Conservation (phyloP, 2,797 vertebrate species). For the Aotus griseimembra region DNA sequence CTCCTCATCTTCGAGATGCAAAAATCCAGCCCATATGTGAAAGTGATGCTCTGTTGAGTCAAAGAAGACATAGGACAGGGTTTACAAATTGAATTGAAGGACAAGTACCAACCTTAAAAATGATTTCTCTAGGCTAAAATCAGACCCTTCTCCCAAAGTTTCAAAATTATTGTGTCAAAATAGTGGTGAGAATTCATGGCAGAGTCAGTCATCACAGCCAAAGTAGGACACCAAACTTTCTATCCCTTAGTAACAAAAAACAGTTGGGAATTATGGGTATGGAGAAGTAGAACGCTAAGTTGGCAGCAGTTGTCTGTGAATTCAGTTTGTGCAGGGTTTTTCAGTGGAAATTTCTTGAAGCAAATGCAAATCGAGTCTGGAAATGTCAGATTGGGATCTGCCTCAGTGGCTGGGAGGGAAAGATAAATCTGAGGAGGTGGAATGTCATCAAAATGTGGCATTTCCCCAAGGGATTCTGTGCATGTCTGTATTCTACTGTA, state of each 20-base stretch:
- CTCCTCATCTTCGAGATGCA: conserved; percentile 75
- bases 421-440: not conserved
- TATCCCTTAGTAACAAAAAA: not conserved
- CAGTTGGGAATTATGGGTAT: not conserved
- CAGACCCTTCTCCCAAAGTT: not conserved
- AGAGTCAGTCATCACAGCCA: not conserved
- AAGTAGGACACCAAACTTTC: not conserved
- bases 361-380: not conserved
- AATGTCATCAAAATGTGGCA: not conserved
- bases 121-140: conserved; percentile 36
- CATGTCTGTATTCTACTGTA: not conserved
- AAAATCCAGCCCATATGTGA: conserved; percentile 63
- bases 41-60: conserved; percentile 73
- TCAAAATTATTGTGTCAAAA: not conserved
- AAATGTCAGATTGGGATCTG: not conserved
- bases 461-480: not conserved
- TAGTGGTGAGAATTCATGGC: not conserved
- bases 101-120: conserved; percentile 48
- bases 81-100: conserved; percentile 69
- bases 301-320: not conserved
- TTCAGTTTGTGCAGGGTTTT: not conserved
- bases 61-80: conserved; percentile 26
- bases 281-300: conserved; percentile 38
- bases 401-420: not conserved
- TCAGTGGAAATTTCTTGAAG: conserved; percentile 13